Evolutionary conservation across 2,888 invertebrate species (phyloP).

Genomic region (Prosapia bicincta): DNA sequence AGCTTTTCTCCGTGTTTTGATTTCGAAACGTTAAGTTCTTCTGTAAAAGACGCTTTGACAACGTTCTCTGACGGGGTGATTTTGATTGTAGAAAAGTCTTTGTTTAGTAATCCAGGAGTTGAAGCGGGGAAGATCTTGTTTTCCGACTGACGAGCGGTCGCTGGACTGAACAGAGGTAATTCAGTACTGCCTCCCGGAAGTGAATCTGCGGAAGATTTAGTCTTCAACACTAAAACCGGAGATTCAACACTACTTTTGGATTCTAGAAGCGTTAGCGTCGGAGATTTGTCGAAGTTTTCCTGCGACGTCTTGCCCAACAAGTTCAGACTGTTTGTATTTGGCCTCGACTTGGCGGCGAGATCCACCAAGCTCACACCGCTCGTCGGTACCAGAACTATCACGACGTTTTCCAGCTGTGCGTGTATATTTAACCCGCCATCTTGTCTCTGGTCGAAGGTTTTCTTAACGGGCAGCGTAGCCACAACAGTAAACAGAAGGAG

Average conservation of each 20-base stretch:
- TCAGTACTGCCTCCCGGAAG: not conserved
- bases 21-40: no score
- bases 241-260: not conserved
- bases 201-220: not conserved
- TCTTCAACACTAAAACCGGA: not conserved
- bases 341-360: constrained; percentile 42
- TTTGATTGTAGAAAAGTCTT: not conserved
- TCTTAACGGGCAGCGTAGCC: constrained; percentile 26
- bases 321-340: not conserved
- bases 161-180: not conserved
- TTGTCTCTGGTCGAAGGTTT: constrained; percentile 66
- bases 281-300: not conserved
- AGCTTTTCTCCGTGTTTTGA: no score
- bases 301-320: not conserved
- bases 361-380: constrained; percentile 26
- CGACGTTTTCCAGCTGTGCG: constrained; percentile 70
- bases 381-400: constrained; percentile 60
- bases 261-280: not conserved
- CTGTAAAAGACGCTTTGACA: not conserved
- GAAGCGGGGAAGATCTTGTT: not conserved
- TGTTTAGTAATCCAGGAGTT: not conserved
- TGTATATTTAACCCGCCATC: constrained; percentile 71
- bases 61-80: not conserved
- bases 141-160: not conserved
- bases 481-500: not conserved